Conservation (phyloP, 2,797 vertebrate genomes). For the Xyrichtys novacula region DNA sequence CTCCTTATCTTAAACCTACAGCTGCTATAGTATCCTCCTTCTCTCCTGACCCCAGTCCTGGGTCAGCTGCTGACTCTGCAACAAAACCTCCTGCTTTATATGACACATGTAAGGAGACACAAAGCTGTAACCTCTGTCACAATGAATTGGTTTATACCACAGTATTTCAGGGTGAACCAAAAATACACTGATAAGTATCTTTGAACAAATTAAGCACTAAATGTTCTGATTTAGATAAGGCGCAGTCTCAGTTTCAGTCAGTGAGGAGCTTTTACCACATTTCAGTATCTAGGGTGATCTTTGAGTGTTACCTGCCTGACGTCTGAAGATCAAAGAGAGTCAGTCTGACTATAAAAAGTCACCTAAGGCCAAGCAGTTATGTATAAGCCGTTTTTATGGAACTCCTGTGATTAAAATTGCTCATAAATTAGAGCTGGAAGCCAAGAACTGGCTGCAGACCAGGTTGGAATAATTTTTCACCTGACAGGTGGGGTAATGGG, state of each 20-base stretch:
- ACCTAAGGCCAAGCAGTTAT: conserved; percentile 52
- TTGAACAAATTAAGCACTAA: background rate
- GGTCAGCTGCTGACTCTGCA: background rate
- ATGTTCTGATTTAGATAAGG: background rate
- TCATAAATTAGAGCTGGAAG: conserved; percentile 69
- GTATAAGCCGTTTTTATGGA: conserved; percentile 18
- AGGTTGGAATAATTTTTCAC: conserved; percentile 69
- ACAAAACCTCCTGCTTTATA: conserved; percentile 10
- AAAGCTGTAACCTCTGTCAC: background rate
- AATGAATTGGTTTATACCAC: background rate
- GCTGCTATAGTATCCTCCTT: background rate
- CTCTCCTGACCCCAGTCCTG: conserved; percentile 4
- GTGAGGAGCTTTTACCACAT: background rate
- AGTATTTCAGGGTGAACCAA: background rate
- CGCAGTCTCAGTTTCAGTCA: background rate
- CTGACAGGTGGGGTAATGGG: conserved; percentile 61
- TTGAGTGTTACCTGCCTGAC: background rate
- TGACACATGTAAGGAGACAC: conserved; percentile 1
- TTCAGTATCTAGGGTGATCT: background rate
- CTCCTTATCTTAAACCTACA: too few relatives aligned
- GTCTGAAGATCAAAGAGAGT: conserved; percentile 40
- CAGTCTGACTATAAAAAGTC: conserved; percentile 24
- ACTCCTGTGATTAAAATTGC: conserved; percentile 54
- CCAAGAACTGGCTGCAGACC: conserved; percentile 70
- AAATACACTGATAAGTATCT: background rate